Conservation (phyloP, 2,113 vertebrate species). For the Oceanites oceanicus region DNA sequence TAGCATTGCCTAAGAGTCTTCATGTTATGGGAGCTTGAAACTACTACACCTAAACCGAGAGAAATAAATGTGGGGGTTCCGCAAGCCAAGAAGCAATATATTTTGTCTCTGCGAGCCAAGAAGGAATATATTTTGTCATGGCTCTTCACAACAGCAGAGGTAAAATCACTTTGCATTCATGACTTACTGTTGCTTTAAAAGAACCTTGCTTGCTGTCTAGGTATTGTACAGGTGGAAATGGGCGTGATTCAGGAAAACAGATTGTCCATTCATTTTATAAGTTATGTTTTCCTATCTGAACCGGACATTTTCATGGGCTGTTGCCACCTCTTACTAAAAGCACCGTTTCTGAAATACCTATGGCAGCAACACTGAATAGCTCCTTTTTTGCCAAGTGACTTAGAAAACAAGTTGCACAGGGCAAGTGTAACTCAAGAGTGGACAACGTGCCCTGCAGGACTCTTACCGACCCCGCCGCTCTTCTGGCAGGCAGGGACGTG, state of each 20-base stretch:
- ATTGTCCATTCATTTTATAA: slow-evolving; percentile 2
- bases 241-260: background rate
- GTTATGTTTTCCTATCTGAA: background rate
- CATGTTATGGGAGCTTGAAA: background rate
- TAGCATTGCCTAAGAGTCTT: background rate
- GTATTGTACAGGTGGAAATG: slow-evolving; percentile 35
- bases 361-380: background rate
- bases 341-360: background rate
- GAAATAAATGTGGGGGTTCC: background rate
- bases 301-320: background rate
- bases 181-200: background rate
- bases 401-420: background rate
- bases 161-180: background rate
- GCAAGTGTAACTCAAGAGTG: background rate
- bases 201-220: background rate
- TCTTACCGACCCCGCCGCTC: background rate
- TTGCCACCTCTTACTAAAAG: background rate
- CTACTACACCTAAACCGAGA: background rate
- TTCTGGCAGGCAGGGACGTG: background rate
- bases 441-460: background rate
- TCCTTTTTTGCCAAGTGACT: slow-evolving; percentile 23
- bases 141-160: background rate
- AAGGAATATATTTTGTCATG: background rate
- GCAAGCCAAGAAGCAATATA: background rate
- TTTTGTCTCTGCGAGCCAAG: background rate